Conservation (phyloP, 2,797 vertebrate species). For the Falco peregrinus region DNA sequence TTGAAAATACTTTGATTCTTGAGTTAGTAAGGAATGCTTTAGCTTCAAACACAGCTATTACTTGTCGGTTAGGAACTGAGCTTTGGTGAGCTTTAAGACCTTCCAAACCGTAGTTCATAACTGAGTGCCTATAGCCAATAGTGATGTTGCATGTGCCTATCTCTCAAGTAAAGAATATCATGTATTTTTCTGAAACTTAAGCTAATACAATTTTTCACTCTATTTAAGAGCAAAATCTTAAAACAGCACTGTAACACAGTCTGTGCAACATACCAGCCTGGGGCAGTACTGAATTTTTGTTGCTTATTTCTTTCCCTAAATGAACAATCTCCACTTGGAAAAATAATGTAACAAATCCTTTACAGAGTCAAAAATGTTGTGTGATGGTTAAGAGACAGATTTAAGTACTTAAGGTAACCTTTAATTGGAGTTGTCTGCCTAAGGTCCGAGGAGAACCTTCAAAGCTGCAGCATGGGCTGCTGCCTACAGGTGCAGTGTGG, state of each 20-base stretch:
- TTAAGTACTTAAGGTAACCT: neutral
- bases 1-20: neutral
- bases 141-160: neutral
- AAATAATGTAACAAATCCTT: neutral
- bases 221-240: neutral
- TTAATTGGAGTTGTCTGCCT: neutral
- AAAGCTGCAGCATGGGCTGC: neutral
- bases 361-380: neutral
- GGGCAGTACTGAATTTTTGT: neutral
- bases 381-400: neutral
- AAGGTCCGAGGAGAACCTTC: neutral
- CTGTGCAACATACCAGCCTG: neutral
- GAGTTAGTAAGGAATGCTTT: neutral
- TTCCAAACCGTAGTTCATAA: neutral
- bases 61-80: neutral
- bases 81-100: neutral
- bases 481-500: neutral
- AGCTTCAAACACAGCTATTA: neutral
- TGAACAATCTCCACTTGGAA: neutral
- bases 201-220: neutral
- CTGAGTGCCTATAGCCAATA: neutral
- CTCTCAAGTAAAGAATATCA: neutral
- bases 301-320: neutral
- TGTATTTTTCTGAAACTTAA: neutral
- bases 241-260: neutral